Percentiles rank a stretch among this genome's conserved stretches.
These are phyloP conservation scores for Drosophila tropicalis DNA, from an alignment of 1,140 invertebrate genomes.

Conservation along the genomic window DNA sequence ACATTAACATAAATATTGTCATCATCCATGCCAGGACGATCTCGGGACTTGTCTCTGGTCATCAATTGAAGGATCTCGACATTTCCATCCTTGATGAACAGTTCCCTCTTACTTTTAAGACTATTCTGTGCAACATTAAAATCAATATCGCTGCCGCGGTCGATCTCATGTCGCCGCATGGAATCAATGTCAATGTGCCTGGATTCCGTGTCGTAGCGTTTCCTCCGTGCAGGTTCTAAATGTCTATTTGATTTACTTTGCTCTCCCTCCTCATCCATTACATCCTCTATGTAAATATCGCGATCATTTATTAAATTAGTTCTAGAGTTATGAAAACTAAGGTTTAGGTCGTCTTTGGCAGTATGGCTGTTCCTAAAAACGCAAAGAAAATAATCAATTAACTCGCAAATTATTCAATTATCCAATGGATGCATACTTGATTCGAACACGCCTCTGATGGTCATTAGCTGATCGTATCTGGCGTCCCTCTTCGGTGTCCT, in stretches of 20 bases:
- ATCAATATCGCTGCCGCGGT: slow-evolving; percentile 88
- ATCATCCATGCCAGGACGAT: slow-evolving; percentile 59
- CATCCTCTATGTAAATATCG: slow-evolving; percentile 86
- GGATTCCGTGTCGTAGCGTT: slow-evolving; percentile 87
- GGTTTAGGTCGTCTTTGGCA: slow-evolving; percentile 79
- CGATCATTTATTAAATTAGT: slow-evolving; percentile 84
- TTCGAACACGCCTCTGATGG: slow-evolving; percentile 74
- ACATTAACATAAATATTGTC: slow-evolving; percentile 86
- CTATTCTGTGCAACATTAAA: slow-evolving; percentile 83
- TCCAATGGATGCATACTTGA: slow-evolving; percentile 52
- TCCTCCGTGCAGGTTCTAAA: slow-evolving; percentile 77
- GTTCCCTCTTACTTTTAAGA: slow-evolving; percentile 85
- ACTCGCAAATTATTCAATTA: too few species aligned
- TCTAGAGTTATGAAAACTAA: slow-evolving; percentile 82
- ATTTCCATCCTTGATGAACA: slow-evolving; percentile 92
- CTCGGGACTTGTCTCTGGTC: slow-evolving; percentile 85
- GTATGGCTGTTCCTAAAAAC: slow-evolving; percentile 59
- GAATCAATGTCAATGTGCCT: slow-evolving; percentile 88
- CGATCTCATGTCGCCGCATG: slow-evolving; percentile 88
- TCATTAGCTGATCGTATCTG: slow-evolving; percentile 72
- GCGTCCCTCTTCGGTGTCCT: slow-evolving; percentile 38
- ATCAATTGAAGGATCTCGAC: slow-evolving; percentile 92
- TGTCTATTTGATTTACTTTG: slow-evolving; percentile 83
- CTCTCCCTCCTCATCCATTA: slow-evolving; percentile 82
- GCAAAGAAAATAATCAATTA: background rate